Evolutionary conservation across 2,888 invertebrate species (phyloP), one percentile per base, ranked within the genome.

Genomic region (Drosophila pegasa): DNA sequence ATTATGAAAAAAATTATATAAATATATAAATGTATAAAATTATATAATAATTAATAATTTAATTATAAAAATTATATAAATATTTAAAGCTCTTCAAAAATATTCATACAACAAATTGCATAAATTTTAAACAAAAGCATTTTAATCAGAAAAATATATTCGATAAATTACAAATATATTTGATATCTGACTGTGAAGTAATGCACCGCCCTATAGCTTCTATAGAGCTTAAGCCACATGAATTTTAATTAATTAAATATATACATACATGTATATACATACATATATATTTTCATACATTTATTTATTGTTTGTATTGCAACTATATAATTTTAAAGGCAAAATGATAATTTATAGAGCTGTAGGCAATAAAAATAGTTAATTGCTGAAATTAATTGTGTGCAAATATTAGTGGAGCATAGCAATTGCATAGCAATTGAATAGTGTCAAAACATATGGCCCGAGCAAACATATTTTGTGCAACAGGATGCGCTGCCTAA

Each of bases 331-430:
- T 59, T 60, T 51, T 58, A 69, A 56, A 52, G 52, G 48, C 56
- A 37, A 66, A 71, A 71, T 50, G 52, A 20, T 66, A 52, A 60
- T 68, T 69, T 66, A 73, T 61, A 57, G 35, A 65, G 31, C 40
- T 16, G 47, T 16, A 25, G 61, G 67, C 57, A 29, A 75, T 81
- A 71, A 74, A 79, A 75, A 62, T 57, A 60, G 55, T 63, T 74
- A 82, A 83, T 78, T 77, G 66, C 68, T 25, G 25, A 58, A 69
- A 71, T 86, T 83, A 83, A 80, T 83, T 83, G 74, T 68, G 78
- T 71, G 83, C 71, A 67, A 71, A 83, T 74, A 70, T 69, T 73
- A 71, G 77, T 68, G 48, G 37, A 43, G 47, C 41, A 71, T 58
- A 68, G 60, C 54, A 73, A 67, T 68, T 48, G 70, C 57, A 57